A percentile compares a stretch with the other conserved stretches of the same genome.
phyloP scores from a whole-genome alignment of 2,888 invertebrate species.

The Neria commutata region DNA sequence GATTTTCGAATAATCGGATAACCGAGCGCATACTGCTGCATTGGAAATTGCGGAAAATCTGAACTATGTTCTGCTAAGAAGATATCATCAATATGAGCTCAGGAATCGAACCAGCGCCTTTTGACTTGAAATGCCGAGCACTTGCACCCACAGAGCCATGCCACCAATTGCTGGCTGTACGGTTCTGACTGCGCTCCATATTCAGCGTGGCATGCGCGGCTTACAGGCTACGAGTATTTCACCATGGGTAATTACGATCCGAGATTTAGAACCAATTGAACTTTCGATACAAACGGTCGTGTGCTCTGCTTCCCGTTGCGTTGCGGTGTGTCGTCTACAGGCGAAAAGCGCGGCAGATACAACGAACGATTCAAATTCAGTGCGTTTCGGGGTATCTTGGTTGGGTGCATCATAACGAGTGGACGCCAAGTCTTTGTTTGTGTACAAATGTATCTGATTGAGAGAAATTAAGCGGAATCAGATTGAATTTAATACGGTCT shows the following conservation, averaged over 20 bases:
- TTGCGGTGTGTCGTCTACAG: too few species aligned
- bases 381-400: too few species aligned
- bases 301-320: too few species aligned
- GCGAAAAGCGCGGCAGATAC: background rate
- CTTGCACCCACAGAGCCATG: background rate
- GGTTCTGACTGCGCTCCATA: too few species aligned
- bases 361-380: constrained; percentile 4
- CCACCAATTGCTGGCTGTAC: background rate
- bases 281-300: background rate
- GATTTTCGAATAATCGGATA: too few species aligned
- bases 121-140: background rate
- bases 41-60: too few species aligned
- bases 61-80: too few species aligned
- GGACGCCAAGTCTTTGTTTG: background rate
- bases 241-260: background rate
- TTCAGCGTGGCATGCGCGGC: background rate
- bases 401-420: background rate
- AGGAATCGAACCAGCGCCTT: background rate
- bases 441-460: background rate
- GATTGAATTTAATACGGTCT: background rate
- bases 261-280: constrained; percentile 6
- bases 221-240: background rate
- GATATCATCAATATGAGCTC: background rate
- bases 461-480: background rate
- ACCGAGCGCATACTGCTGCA: too few species aligned